phyloP scores from a whole-genome alignment of 2,797 vertebrate genomes.

The Sciurus vulgaris region DNA sequence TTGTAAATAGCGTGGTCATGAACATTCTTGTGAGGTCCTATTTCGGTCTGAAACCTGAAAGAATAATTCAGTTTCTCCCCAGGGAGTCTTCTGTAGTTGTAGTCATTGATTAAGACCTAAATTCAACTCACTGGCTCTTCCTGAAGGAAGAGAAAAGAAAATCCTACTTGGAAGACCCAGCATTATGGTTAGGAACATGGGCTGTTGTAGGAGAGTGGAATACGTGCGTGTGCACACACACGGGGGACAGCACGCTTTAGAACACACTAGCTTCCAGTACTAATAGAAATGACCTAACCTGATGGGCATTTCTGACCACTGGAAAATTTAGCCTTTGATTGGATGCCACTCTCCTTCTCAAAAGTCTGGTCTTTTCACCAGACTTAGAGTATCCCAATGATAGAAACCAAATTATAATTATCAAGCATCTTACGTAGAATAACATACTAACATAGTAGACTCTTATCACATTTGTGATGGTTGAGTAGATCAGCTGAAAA shows the following conservation, averaged over 20 bases:
- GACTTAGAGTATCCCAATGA: not conserved
- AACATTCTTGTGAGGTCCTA: not conserved
- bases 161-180: not conserved
- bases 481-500: not conserved
- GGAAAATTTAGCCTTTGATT: not conserved
- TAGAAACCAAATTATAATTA: not conserved
- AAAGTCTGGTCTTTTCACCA: not conserved
- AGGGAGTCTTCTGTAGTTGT: not conserved
- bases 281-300: not conserved
- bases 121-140: not conserved
- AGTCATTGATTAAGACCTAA: not conserved
- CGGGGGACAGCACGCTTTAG: no score
- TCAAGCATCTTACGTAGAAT: not conserved
- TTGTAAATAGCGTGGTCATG: not conserved
- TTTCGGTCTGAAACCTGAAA: not conserved
- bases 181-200: not conserved
- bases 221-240: not conserved
- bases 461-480: not conserved
- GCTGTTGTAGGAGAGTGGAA: not conserved
- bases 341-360: not conserved
- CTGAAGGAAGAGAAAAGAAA: constrained; percentile 16
- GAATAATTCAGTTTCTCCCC: not conserved
- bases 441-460: not conserved
- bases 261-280: not conserved
- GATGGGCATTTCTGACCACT: not conserved